A percentile compares a stretch with the other conserved stretches of the same genome.
Conservation (phyloP, 1,140 invertebrate genomes). For the Drosophila ercepeae region DNA sequence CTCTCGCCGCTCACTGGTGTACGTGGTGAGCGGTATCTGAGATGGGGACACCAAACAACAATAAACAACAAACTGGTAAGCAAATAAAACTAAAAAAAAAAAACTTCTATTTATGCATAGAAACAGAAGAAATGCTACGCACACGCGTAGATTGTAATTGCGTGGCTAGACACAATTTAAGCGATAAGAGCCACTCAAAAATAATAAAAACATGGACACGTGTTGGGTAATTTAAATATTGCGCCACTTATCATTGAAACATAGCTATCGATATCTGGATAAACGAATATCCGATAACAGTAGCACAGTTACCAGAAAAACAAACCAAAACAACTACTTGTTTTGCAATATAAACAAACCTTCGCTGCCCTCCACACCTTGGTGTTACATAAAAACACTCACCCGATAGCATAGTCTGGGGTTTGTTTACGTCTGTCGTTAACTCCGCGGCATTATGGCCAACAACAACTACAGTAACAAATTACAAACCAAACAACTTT, state of each 20-base stretch:
- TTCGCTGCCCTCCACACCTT: not conserved
- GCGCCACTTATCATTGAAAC: not conserved
- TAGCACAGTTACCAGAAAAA: not conserved
- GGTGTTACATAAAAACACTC: not conserved
- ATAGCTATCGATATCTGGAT: not conserved
- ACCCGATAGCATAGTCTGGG: not conserved
- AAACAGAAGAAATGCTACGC: not conserved
- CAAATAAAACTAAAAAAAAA: not conserved
- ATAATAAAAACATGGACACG: not conserved
- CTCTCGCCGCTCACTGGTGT: not conserved
- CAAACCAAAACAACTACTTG: not conserved
- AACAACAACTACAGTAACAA: not conserved
- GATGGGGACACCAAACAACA: not conserved
- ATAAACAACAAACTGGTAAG: not conserved
- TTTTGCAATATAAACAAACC: not conserved
- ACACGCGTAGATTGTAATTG: too few species aligned
- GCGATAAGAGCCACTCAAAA: not conserved
- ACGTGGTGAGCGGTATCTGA: not conserved
- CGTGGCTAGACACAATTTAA: too few species aligned
- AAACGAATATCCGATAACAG: not conserved
- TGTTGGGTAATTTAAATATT: not conserved
- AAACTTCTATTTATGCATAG: not conserved
- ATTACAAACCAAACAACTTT: not conserved
- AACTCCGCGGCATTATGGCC: not conserved
- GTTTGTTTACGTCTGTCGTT: not conserved